A percentile compares a stretch with the other conserved stretches of the same genome.
These are phyloP conservation scores for Metalampra italica DNA, from an alignment of 2,888 invertebrate species.

Conservation along the genomic window DNA sequence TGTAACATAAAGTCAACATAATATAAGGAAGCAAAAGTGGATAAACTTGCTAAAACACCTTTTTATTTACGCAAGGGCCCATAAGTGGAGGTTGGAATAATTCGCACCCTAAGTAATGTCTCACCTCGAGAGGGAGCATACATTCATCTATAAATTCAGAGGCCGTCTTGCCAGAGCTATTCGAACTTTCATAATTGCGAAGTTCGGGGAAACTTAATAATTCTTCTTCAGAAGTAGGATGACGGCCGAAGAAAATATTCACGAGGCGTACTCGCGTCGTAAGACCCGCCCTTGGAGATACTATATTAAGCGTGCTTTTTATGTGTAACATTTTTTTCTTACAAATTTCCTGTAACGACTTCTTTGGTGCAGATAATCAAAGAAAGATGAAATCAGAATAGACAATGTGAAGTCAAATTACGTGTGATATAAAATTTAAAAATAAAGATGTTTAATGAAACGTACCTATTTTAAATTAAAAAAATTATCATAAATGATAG, in stretches of 20 bases:
- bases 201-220: conserved; percentile 77
- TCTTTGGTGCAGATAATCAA: too few relatives aligned
- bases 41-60: conserved; percentile 23
- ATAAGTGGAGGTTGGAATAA: conserved; percentile 27
- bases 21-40: conserved; percentile 3
- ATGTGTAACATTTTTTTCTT: conserved; percentile 55
- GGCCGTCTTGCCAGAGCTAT: conserved; percentile 75
- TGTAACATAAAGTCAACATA: conserved; percentile 6
- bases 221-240: conserved; percentile 77
- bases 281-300: conserved; percentile 58
- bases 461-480: too few relatives aligned
- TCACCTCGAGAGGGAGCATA: conserved; percentile 59
- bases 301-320: conserved; percentile 60
- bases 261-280: conserved; percentile 61
- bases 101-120: conserved; percentile 36
- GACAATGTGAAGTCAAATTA: too few relatives aligned
- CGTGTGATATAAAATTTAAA: too few relatives aligned
- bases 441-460: too few relatives aligned
- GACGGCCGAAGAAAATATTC: conserved; percentile 75
- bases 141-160: conserved; percentile 77
- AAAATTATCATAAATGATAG: neutral
- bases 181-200: conserved; percentile 79
- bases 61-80: conserved; percentile 30
- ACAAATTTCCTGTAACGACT: neutral
- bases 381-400: too few relatives aligned